Conservation (phyloP, 2,113 vertebrate species). For the Psephotus haematonotus region DNA sequence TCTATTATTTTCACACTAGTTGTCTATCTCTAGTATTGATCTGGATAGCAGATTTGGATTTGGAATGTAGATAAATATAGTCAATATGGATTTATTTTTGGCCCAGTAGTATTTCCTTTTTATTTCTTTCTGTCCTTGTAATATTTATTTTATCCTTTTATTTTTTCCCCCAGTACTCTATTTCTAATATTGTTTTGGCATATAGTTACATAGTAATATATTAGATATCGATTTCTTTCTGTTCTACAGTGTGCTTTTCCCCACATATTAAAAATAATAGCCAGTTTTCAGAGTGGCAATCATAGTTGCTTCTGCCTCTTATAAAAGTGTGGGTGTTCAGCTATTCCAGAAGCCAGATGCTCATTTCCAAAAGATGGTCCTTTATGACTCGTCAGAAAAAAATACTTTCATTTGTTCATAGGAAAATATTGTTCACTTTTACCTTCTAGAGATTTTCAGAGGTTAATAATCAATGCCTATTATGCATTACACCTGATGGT, state of each 20-base stretch:
- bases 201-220: conserved; percentile 31
- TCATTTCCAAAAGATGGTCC: not conserved
- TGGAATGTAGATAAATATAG: conserved; percentile 21
- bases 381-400: not conserved
- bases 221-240: conserved; percentile 46
- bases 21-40: not conserved
- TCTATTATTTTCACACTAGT: not conserved
- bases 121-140: conserved; percentile 30
- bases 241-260: not conserved
- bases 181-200: conserved; percentile 25
- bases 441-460: not conserved
- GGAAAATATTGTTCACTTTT: not conserved
- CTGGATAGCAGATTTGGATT: conserved; percentile 39
- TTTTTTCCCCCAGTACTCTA: conserved; percentile 14
- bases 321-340: not conserved
- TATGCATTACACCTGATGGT: not conserved
- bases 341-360: not conserved
- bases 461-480: not conserved
- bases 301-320: not conserved
- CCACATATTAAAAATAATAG: not conserved
- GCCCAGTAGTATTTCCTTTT: conserved; percentile 10
- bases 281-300: not conserved
- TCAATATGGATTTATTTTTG: conserved; percentile 35
- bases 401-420: not conserved
- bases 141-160: conserved; percentile 34